phyloP scores from a whole-genome alignment of 2,797 vertebrate genomes.

The Dicrostonyx torquatus region DNA sequence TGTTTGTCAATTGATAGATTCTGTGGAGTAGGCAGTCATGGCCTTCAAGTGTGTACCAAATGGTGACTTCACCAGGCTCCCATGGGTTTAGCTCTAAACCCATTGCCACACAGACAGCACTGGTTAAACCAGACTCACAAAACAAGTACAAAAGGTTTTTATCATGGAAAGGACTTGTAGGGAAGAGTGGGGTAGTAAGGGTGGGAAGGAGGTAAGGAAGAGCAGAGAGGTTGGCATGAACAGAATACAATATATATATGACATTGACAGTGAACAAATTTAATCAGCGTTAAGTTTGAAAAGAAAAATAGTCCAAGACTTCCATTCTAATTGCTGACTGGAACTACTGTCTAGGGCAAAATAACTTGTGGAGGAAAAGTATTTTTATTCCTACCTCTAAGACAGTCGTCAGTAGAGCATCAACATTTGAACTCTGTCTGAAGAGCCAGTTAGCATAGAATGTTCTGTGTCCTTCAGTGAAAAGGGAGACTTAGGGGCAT shows the following conservation, averaged over 20 bases:
- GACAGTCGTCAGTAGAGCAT: not conserved
- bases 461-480: not conserved
- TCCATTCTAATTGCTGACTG: not conserved
- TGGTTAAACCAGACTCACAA: not conserved
- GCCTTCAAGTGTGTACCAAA: not conserved
- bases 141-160: not conserved
- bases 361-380: not conserved
- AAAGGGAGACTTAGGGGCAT: not conserved
- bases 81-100: not conserved
- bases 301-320: not conserved
- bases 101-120: not conserved
- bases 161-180: not conserved
- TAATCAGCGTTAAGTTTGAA: not conserved
- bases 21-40: not conserved
- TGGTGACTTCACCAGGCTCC: not conserved
- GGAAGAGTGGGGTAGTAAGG: not conserved
- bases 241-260: not conserved
- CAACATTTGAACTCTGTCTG: not conserved
- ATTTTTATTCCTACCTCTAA: not conserved
- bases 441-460: not conserved
- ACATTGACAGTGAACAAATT: not conserved
- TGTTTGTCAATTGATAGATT: not conserved
- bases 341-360: not conserved
- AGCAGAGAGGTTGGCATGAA: not conserved
- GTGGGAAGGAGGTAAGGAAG: not conserved